Evolutionary conservation across 2,113 vertebrate species (phyloP).

Genomic region (Chaenocephalus aceratus): DNA sequence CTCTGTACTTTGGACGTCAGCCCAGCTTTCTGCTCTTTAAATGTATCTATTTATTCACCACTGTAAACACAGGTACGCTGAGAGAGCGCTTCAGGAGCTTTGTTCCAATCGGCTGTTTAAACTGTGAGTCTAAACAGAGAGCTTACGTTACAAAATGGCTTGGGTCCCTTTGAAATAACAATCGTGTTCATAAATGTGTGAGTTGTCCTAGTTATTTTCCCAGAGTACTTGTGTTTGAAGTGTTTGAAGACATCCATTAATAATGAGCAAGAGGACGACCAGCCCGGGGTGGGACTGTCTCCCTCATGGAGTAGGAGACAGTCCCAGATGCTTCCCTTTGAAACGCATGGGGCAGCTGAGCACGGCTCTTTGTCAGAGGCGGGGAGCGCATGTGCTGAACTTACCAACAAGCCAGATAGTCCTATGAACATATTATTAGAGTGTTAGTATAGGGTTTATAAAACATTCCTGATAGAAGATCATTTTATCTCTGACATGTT

Average conservation of each 20-base stretch:
- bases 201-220: slow-evolving; percentile 60
- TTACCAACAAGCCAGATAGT: background rate
- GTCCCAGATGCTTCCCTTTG: background rate
- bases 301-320: slow-evolving; percentile 20
- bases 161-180: slow-evolving; percentile 77
- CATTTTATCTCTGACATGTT: background rate
- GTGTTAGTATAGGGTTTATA: too few relatives aligned
- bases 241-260: slow-evolving; percentile 34
- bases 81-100: slow-evolving; percentile 21
- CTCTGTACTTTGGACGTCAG: slow-evolving; percentile 27
- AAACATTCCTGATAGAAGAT: background rate
- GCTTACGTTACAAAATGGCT: slow-evolving; percentile 70
- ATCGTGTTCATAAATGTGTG: slow-evolving; percentile 55
- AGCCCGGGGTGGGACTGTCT: slow-evolving; percentile 37
- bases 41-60: slow-evolving; percentile 1
- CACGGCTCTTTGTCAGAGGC: background rate
- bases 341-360: background rate
- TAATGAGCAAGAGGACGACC: slow-evolving; percentile 48
- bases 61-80: slow-evolving; percentile 28
- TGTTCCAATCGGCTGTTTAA: slow-evolving; percentile 26
- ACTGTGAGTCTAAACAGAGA: background rate
- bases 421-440: background rate
- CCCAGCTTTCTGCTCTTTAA: background rate
- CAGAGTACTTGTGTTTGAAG: slow-evolving; percentile 32
- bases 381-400: background rate